Conservation (phyloP, 2,797 vertebrate genomes). For the Rousettus madagascariensis region DNA sequence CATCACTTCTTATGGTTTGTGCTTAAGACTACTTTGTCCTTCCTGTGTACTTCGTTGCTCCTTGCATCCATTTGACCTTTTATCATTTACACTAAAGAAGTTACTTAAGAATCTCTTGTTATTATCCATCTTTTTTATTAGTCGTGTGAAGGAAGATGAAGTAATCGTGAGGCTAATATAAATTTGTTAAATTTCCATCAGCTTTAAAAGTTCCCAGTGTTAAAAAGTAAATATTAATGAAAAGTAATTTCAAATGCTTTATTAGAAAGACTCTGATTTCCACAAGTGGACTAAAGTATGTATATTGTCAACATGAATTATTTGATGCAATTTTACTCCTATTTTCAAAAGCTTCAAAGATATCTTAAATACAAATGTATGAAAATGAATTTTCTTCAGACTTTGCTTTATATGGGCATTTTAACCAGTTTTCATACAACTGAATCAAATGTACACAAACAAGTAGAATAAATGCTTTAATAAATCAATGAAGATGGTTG, state of each 20-base stretch:
- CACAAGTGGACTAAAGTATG: neutral
- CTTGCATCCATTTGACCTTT: neutral
- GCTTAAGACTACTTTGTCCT: neutral
- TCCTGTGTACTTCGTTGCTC: neutral
- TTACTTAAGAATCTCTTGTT: neutral
- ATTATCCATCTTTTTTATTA: neutral
- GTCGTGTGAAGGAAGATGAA: constrained; percentile 27
- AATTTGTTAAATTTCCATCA: constrained; percentile 22
- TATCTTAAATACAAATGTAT: constrained; percentile 49
- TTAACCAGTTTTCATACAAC: constrained; percentile 1
- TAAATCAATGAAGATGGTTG: neutral
- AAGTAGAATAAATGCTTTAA: constrained; percentile 30
- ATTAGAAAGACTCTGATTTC: constrained; percentile 16
- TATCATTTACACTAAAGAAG: neutral
- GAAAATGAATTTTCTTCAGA: constrained; percentile 16
- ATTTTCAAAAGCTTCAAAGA: constrained; percentile 41
- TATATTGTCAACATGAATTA: neutral
- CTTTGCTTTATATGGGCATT: constrained; percentile 21
- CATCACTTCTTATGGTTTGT: neutral
- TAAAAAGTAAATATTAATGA: constrained; percentile 34
- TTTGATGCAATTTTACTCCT: neutral
- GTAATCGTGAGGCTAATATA: neutral
- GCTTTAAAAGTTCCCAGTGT: neutral
- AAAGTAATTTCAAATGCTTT: constrained; percentile 42
- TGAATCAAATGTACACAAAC: neutral